Evolutionary conservation across 2,113 vertebrate genomes (phyloP).

Genomic region (Baryphthengus martii): DNA sequence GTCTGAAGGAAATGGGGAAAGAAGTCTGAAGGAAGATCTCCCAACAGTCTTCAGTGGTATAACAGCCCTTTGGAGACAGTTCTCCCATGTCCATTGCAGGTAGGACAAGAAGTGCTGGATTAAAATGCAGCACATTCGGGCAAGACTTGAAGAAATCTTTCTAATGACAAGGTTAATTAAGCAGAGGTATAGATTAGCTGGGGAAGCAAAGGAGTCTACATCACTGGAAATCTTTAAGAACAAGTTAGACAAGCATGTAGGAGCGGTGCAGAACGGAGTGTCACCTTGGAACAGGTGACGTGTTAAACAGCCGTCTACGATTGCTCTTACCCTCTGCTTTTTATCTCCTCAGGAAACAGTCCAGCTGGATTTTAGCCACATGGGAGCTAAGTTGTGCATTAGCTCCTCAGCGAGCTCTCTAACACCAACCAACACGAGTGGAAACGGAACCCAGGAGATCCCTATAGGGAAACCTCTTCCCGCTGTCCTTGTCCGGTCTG

Average conservation of each 20-base stretch:
- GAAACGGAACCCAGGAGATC: background rate
- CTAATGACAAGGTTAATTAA: conserved; percentile 7
- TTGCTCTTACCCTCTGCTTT: background rate
- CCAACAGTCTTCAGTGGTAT: background rate
- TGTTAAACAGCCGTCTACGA: background rate
- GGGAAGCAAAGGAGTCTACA: background rate
- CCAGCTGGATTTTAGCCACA: background rate
- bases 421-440: background rate
- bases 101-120: background rate
- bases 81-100: background rate
- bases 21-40: background rate
- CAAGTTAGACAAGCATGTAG: background rate
- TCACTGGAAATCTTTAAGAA: conserved; percentile 19
- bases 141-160: background rate
- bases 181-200: background rate
- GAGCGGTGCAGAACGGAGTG: background rate
- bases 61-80: background rate
- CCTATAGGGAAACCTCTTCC: background rate
- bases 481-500: fast-evolving
- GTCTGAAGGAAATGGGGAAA: background rate
- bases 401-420: background rate
- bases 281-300: background rate
- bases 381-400: background rate
- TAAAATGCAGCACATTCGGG: background rate
- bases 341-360: background rate